Evolutionary conservation across 2,888 invertebrate species (phyloP).

Genomic region (Tethea ocularis): DNA sequence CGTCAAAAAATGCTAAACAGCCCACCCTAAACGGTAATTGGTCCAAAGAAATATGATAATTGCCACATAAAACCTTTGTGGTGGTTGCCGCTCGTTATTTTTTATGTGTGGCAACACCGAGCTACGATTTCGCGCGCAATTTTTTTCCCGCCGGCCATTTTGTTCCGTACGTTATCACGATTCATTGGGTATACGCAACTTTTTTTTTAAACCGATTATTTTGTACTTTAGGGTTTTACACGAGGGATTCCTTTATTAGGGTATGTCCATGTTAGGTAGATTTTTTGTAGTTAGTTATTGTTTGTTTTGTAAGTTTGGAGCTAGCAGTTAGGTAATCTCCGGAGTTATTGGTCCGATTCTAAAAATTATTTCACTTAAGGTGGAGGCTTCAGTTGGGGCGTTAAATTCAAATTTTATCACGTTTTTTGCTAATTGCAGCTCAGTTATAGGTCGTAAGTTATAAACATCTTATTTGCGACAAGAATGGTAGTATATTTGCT

Average conservation of each 20-base stretch:
- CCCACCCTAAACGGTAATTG: conserved; percentile 20
- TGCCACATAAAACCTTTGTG: conserved; percentile 14
- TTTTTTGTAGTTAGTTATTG: too few species aligned
- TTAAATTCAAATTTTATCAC: too few species aligned
- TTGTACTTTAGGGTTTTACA: not conserved
- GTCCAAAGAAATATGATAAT: conserved; percentile 19
- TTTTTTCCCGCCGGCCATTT: conserved; percentile 24
- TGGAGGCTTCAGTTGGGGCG: too few species aligned
- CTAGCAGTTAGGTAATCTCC: too few species aligned
- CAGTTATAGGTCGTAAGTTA: too few species aligned
- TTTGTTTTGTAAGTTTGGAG: too few species aligned
- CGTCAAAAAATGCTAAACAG: conserved; percentile 14
- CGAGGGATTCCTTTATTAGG: not conserved
- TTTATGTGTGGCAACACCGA: conserved; percentile 49
- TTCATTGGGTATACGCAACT: conserved; percentile 27
- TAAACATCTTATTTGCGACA: too few species aligned
- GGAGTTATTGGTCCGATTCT: too few species aligned
- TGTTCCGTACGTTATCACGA: conserved; percentile 27
- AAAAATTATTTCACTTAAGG: too few species aligned
- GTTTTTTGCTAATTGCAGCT: too few species aligned
- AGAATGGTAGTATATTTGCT: too few species aligned
- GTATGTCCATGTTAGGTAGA: not conserved
- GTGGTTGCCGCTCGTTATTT: conserved; percentile 58
- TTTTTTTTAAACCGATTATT: conserved; percentile 12
- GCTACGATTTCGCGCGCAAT: conserved; percentile 24